A percentile compares a stretch with the other conserved stretches of the same genome.
phyloP scores from a whole-genome alignment of 2,888 invertebrate species.

The Melieria omissa region DNA sequence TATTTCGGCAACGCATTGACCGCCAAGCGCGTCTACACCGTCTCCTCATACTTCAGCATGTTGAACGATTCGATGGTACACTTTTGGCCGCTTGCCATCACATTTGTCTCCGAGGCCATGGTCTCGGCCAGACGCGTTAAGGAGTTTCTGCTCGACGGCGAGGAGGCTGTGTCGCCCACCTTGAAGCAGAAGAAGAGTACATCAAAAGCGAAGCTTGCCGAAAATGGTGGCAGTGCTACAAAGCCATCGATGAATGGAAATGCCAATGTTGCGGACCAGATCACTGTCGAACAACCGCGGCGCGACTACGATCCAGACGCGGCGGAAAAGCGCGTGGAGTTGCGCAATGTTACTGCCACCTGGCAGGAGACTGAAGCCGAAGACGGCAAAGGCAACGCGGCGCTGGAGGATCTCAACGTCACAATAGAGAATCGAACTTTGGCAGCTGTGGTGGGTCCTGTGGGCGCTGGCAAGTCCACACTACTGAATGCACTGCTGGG shows the following conservation, averaged over 20 bases:
- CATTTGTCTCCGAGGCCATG: conserved; percentile 79
- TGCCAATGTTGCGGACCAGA: not conserved
- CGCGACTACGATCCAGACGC: conserved; percentile 52
- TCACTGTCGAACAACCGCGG: not conserved
- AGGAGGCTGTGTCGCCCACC: conserved; percentile 51
- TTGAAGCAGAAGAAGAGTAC: conserved; percentile 40
- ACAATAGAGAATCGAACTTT: conserved; percentile 61
- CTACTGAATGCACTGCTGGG: conserved; percentile 78
- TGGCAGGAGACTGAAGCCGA: conserved; percentile 66
- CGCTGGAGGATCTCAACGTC: conserved; percentile 66
- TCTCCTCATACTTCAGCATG: conserved; percentile 84
- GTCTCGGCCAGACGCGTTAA: conserved; percentile 80
- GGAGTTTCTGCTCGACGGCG: conserved; percentile 70
- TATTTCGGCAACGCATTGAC: conserved; percentile 74
- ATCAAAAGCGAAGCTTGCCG: conserved; percentile 34
- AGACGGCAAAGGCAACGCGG: conserved; percentile 43
- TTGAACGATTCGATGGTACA: conserved; percentile 82
- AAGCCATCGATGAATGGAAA: conserved; percentile 37
- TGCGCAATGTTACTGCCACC: conserved; percentile 68
- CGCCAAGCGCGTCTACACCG: conserved; percentile 81
- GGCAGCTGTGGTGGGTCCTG: conserved; percentile 75
- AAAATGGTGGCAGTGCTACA: conserved; percentile 24
- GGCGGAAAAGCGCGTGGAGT: conserved; percentile 56
- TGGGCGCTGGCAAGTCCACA: conserved; percentile 81
- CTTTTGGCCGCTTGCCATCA: conserved; percentile 83